A percentile compares a stretch with the other conserved stretches of the same genome.
These are phyloP conservation scores for Dysmachus trigonus DNA, from an alignment of 2,888 invertebrate genomes.

Conservation along the genomic window DNA sequence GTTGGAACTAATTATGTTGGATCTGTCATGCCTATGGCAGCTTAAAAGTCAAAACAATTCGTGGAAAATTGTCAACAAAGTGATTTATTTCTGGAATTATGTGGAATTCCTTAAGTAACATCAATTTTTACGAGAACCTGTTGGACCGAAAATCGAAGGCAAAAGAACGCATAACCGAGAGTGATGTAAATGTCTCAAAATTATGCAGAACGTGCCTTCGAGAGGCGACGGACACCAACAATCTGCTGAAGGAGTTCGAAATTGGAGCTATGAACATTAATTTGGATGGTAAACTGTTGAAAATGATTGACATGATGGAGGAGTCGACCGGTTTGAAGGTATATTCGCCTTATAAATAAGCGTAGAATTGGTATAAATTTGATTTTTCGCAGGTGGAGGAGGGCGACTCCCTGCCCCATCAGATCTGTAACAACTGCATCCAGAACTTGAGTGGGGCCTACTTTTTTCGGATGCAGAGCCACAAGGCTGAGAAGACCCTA, in stretches of 20 bases:
- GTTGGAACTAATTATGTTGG: neutral
- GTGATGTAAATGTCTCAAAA: conserved; percentile 35
- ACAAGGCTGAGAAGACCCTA: conserved; percentile 42
- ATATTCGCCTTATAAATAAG: neutral
- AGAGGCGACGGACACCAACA: conserved; percentile 35
- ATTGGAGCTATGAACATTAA: conserved; percentile 46
- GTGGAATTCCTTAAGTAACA: conserved; percentile 42
- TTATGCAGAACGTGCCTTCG: conserved; percentile 45
- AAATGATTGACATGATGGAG: conserved; percentile 43
- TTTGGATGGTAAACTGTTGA: conserved; percentile 36
- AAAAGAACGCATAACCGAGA: neutral
- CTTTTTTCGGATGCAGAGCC: conserved; percentile 45
- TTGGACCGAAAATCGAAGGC: neutral
- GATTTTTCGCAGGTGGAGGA: conserved; percentile 37
- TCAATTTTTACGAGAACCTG: conserved; percentile 42
- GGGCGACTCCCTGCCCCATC: conserved; percentile 37
- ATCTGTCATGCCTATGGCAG: neutral
- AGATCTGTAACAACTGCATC: conserved; percentile 46
- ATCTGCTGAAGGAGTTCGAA: conserved; percentile 44
- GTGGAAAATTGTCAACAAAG: neutral
- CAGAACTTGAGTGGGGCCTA: conserved; percentile 45
- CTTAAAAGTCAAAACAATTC: neutral
- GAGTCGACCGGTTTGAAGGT: conserved; percentile 42
- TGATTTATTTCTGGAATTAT: neutral
- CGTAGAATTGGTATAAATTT: neutral